Evolutionary conservation across 2,113 vertebrate genomes (phyloP), one percentile per base, ranked within the genome.

Genomic region (Fukomys damarensis): DNA sequence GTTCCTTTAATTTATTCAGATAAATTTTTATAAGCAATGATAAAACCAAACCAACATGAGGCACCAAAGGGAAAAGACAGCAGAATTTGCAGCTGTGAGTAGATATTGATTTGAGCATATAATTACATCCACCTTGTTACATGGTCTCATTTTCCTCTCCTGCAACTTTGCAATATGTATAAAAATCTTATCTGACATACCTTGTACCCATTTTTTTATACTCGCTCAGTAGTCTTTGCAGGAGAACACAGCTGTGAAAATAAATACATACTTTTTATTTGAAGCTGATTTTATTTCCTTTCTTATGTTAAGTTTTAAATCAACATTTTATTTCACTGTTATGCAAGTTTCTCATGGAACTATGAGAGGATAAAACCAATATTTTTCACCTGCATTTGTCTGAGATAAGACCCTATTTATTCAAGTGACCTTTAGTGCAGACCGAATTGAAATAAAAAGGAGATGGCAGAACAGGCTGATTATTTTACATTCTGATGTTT

Each of bases 1-100:
- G 28, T 74, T 93, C 7, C 38, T 94, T 93, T 97, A 95, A 96
- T 95, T 98, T 98, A 97, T 95, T 95, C 85, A 95, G 90, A 92
- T 94, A 95, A 68, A 88, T 74, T 97, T 97, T 96, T 96, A 95
- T 95, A 94, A 80, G 66, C 52, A 59, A 61, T 87, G 84, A 96
- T 97, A 92, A 98, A 96, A 89, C 59, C n/a, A 85, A 91, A 81
- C 52, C 83, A 95, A 72, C 56, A 74, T 16, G 79, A 93, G 41
- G 26, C 61, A 94, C 81, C 43, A 86, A 86, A 94, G 84, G 49
- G 68, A 96, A 95, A 89, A 96, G 76, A 83, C n/a, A 94, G 43
- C 54, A 93, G 81, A 96, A 93, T 95, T 94, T 97, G 89, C 49
- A 93, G 28, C 30, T 93, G 91, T 88, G 66, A 92, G 80, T 56